Base-by-base conservation (phyloP, 2,888 invertebrate species). In the Erebia palarica region DNA sequence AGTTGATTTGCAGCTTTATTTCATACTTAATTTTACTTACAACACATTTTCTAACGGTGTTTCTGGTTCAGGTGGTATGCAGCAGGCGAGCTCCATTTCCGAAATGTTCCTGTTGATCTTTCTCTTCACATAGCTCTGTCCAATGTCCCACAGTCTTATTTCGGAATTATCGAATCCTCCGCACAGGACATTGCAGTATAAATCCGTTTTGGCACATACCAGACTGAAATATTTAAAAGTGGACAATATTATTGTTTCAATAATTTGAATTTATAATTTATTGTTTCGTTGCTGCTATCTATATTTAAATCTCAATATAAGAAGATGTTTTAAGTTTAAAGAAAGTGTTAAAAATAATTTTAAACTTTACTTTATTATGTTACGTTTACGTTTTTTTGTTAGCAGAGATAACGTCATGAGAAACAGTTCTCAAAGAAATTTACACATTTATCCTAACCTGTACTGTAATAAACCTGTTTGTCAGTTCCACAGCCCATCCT, bases 111-210 rank as follows among this genome's bases (percentile, higher is more conserved):
- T 80, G 75, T 91, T 93, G 1, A 91, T 79, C 77, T 82, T 84
- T 65, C 86, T 80, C 76, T 88, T 90, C 1, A 91, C 80, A 79
- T 89, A 89, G 71, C 90, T 93, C 73, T 92, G 89, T 10, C 94
- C 94, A 49, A 95, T 92, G 75, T 94, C 95, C 95, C 96, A 96
- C 21, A 97, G 82, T 76, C 95, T 93, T 72, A 97, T 94, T 79
- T 94, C 94, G 0, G 96, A 95, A 80, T 96, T 95, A 75, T 94
- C 94, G 81, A 96, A 96, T 36, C 97, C 97, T 58, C 95, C 95
- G 63, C 95, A 95, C 73, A 97, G 82, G 76, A 95, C 89, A 74
- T 95, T 95, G 77, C 95, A 95, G 77, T 94, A 94, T 7, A 94
- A 85, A 66, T 95, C 94, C 16, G 96, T 94, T 80, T 92, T 93